These are phyloP conservation scores for Epiperipatus broadwayi DNA, from an alignment of 2,888 invertebrate genomes.

Conservation along the genomic window DNA sequence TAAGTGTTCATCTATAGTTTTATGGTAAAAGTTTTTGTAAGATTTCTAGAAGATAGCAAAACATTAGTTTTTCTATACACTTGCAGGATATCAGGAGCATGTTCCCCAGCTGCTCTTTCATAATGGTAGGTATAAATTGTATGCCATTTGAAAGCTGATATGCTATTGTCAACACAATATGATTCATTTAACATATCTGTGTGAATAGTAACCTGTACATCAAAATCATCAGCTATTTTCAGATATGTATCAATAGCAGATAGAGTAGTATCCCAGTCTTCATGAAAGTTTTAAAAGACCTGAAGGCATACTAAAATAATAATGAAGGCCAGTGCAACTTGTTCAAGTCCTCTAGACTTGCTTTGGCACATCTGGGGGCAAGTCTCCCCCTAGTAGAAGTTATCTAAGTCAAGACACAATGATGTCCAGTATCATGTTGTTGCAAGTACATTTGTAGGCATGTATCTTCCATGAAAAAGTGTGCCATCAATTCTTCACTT, in stretches of 20 bases:
- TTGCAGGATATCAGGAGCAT: constrained; percentile 23
- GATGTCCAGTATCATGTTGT: too few species aligned
- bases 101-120: constrained; percentile 27
- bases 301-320: too few species aligned
- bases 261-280: constrained; percentile 27
- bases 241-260: constrained; percentile 25
- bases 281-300: constrained; percentile 26
- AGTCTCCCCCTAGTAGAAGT: too few species aligned
- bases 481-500: too few species aligned
- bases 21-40: constrained; percentile 24
- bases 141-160: constrained; percentile 23
- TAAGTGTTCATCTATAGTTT: constrained; percentile 26
- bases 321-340: too few species aligned
- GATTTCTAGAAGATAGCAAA: constrained; percentile 26
- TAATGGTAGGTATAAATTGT: constrained; percentile 26
- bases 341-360: too few species aligned
- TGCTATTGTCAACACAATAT: constrained; percentile 24
- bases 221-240: constrained; percentile 23
- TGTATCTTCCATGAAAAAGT: too few species aligned
- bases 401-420: too few species aligned
- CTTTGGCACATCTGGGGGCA: too few species aligned
- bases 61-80: constrained; percentile 23
- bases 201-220: constrained; percentile 26
- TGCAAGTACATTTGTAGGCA: too few species aligned
- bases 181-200: constrained; percentile 27